Percentiles rank a stretch among this genome's conserved stretches.
Evolutionary conservation across 1,140 invertebrate genomes (phyloP).

Genomic region (Metaphire vulgaris): DNA sequence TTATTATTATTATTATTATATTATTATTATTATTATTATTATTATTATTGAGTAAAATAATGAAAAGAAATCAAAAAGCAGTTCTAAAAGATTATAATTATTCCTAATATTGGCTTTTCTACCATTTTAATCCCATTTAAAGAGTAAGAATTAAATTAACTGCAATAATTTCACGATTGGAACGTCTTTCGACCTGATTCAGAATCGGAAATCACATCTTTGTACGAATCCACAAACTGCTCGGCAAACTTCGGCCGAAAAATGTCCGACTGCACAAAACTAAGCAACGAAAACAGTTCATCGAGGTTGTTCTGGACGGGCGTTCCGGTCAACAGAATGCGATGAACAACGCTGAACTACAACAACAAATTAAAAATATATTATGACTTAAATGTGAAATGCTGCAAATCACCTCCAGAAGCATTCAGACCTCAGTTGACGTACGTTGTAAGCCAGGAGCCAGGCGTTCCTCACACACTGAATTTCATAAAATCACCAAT

Average conservation of each 20-base stretch:
- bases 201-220: conserved; percentile 18
- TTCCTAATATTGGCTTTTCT: neutral
- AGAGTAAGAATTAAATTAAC: no score
- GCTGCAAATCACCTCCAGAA: no score
- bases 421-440: no score
- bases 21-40: neutral
- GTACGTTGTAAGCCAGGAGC: no score
- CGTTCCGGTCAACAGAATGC: conserved; percentile 93
- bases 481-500: no score
- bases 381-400: no score
- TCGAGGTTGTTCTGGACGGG: conserved; percentile 95
- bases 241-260: conserved; percentile 58
- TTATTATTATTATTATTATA: conserved; percentile 31
- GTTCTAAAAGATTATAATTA: neutral
- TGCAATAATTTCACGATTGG: no score
- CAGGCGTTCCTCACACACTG: neutral
- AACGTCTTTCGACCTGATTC: no score
- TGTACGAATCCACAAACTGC: conserved; percentile 39
- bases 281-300: conserved; percentile 91
- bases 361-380: conserved; percentile 55
- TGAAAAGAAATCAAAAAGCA: neutral
- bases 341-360: conserved; percentile 72
- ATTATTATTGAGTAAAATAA: conserved; percentile 3
- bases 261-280: conserved; percentile 89
- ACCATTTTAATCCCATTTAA: no score